Percentiles rank a stretch among this genome's conserved stretches.
phyloP scores from a whole-genome alignment of 2,113 vertebrate species.

The Ibidorhyncha struthersii region DNA sequence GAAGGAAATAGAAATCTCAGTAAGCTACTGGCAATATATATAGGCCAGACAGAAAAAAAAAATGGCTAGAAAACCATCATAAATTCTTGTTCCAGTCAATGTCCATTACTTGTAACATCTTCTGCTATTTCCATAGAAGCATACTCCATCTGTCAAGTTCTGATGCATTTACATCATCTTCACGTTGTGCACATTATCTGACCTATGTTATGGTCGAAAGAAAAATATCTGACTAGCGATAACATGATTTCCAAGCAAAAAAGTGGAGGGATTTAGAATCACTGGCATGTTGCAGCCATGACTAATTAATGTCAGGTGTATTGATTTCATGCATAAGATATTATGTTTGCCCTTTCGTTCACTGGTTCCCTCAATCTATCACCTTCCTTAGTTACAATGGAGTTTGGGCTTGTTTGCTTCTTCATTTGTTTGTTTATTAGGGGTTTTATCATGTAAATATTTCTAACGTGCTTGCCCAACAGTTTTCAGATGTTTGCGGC shows the following conservation, averaged over 20 bases:
- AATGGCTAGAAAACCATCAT: background rate
- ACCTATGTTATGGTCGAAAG: background rate
- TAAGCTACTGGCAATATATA: background rate
- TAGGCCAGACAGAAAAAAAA: background rate
- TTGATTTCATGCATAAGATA: background rate
- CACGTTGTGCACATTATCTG: background rate
- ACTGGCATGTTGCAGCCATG: background rate
- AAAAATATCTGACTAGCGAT: background rate
- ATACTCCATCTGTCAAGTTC: background rate
- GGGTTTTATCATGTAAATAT: background rate
- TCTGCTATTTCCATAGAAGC: background rate
- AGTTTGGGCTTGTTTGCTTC: background rate
- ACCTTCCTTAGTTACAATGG: background rate
- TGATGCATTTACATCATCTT: background rate
- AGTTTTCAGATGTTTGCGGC: background rate
- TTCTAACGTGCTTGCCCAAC: background rate
- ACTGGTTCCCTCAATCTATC: background rate
- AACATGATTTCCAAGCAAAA: background rate
- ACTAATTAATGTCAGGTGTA: background rate
- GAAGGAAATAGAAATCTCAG: background rate
- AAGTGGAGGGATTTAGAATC: background rate
- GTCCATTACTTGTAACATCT: background rate
- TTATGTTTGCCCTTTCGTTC: background rate
- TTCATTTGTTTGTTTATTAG: background rate
- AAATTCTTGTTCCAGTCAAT: background rate